phyloP scores from a whole-genome alignment of 2,797 vertebrate genomes.

The Malurus splendens region DNA sequence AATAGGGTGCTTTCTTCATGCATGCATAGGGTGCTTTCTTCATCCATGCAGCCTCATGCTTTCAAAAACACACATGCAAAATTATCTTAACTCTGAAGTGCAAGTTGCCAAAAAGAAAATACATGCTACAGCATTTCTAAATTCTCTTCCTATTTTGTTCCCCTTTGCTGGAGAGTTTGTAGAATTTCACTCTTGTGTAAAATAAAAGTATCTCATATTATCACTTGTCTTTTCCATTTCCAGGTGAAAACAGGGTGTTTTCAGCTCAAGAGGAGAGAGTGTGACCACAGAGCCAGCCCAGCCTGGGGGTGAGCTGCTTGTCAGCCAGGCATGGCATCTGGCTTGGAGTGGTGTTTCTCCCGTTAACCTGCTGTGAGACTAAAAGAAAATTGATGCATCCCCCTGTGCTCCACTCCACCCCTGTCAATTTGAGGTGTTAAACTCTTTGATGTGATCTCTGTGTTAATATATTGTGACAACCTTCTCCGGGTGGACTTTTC shows the following conservation, averaged over 20 bases:
- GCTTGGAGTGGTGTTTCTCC: not conserved
- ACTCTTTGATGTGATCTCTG: not conserved
- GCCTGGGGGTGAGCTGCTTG: not conserved
- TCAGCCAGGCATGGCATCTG: not conserved
- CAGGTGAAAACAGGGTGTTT: not conserved
- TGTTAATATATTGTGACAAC: not conserved
- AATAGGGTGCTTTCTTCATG: not conserved
- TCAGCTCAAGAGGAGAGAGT: not conserved
- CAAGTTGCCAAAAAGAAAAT: not conserved
- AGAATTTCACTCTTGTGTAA: not conserved
- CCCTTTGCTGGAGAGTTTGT: not conserved
- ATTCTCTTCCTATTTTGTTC: not conserved
- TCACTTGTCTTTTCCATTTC: not conserved
- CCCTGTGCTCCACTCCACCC: not conserved
- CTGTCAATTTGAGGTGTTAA: conserved; percentile 39
- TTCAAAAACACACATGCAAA: not conserved
- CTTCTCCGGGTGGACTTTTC: not conserved
- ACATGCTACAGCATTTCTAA: not conserved
- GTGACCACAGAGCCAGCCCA: not conserved
- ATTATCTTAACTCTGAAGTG: not conserved
- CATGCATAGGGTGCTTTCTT: not conserved
- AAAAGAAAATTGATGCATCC: not conserved
- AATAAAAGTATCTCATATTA: not conserved
- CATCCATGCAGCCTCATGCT: not conserved
- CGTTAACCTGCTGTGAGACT: not conserved